Evolutionary conservation across 2,113 vertebrate genomes (phyloP), one percentile per base, ranked within the genome.

Genomic region (Nasalis larvatus): DNA sequence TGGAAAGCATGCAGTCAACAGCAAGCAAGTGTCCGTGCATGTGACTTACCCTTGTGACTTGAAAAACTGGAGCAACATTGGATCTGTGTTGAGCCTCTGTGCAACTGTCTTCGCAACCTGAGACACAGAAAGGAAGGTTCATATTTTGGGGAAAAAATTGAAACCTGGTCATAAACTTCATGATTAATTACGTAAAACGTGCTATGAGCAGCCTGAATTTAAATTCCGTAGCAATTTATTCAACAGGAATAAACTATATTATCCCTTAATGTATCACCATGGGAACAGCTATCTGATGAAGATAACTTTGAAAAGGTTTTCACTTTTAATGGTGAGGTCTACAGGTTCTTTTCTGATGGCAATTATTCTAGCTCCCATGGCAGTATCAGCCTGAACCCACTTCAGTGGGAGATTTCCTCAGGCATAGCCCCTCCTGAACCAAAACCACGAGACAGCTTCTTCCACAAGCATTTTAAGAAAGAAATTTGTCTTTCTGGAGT

Each of bases 41-140:
- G 37, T 0, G 32, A 93, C 99, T 99, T 99, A 99, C 99, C 99
- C 99, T 99, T 99, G 99, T 96, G 99, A 99, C 98, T 99, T 99
- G 99, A 99, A 99, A 98, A 99, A 99, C 99, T 99, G 99, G 94
- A 99, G 99, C 98, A 99, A 98, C 99, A 99, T 99, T 77, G 99
- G 99, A 98, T 99, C 99, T 0, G 99, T 99, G 98, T 99, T 99
- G 98, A 99, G 99, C 97, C 99, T 99, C 98, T 99, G 99, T 0
- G 99, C 99, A 76, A 99, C 99, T 32, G 99, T 99, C 99, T 99
- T 99, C 92, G 99, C 99, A 98, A 99, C 99, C 99, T 99, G 98
- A 94, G 42, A 49, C 47, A 60, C 69, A 86, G 73, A 45, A 37
- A 10, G 37, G 12, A 25, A 68, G 8, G 27, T 9, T 47, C 35